phyloP scores from a whole-genome alignment of 2,888 invertebrate species.

The Pollenia griseotomentosa region DNA sequence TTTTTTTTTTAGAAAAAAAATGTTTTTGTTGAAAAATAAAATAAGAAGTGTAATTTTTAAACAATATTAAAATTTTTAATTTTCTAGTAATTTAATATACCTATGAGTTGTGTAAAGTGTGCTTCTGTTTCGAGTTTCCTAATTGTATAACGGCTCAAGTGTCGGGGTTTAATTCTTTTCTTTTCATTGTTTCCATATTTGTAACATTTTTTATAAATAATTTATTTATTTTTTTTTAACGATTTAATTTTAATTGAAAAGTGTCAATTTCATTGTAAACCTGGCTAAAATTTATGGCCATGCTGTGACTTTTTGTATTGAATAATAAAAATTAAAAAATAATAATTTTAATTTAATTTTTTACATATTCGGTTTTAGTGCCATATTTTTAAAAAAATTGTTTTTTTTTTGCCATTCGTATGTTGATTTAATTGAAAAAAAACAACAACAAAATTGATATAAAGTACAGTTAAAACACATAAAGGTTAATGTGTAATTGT shows the following conservation, averaged over 20 bases:
- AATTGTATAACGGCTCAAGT: background rate
- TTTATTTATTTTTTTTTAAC: background rate
- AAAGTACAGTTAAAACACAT: conserved; percentile 47
- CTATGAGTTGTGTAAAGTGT: background rate
- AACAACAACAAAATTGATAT: conserved; percentile 28
- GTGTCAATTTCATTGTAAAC: conserved; percentile 32
- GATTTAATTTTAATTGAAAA: background rate
- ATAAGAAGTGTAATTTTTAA: too few relatives aligned
- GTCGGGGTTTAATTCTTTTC: background rate
- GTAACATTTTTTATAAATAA: background rate
- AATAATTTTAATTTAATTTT: background rate
- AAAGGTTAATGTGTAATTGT: conserved; percentile 25
- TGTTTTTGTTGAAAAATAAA: too few relatives aligned
- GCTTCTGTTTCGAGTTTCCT: background rate
- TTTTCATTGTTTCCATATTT: background rate
- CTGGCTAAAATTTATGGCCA: conserved; percentile 30
- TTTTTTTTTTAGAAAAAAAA: background rate
- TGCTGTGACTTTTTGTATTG: background rate
- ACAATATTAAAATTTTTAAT: background rate
- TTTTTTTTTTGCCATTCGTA: conserved; percentile 4
- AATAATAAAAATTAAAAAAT: background rate
- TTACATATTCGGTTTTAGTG: conserved; percentile 39
- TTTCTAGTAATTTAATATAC: background rate
- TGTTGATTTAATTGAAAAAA: conserved; percentile 17
- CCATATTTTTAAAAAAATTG: conserved; percentile 15